Conservation (phyloP, 2,113 vertebrate genomes). For the Chloroceryle aenea region DNA sequence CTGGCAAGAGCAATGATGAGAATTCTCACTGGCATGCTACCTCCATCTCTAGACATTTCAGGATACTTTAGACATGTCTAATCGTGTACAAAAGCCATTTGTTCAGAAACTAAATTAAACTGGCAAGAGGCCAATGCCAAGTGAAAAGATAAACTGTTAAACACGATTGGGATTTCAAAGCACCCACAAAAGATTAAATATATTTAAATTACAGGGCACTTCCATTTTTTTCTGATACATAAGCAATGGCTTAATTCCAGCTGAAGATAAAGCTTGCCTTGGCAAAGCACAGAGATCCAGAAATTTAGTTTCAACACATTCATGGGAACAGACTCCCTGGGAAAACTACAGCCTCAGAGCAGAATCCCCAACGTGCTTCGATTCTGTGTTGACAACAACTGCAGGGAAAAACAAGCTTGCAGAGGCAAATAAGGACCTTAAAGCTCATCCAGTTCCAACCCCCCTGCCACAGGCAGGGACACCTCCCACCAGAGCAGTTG, state of each 20-base stretch:
- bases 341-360: not conserved
- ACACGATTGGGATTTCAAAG: not conserved
- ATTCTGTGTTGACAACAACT: not conserved
- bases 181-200: not conserved
- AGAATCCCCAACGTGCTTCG: not conserved
- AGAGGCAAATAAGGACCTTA: no score
- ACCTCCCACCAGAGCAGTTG: not conserved
- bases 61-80: not conserved
- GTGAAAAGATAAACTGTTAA: not conserved
- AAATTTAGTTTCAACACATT: not conserved
- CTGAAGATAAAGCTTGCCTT: slow-evolving; percentile 7
- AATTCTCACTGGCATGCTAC: not conserved
- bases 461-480: not conserved
- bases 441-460: not conserved
- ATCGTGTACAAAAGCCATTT: not conserved
- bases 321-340: not conserved
- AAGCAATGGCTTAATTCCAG: slow-evolving; percentile 7
- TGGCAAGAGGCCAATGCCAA: not conserved
- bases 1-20: not conserved
- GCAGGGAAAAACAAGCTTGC: not conserved
- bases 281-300: not conserved
- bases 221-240: not conserved
- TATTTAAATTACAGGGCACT: not conserved
- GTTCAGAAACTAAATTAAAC: not conserved
- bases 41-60: not conserved